phyloP scores from a whole-genome alignment of 2,888 invertebrate species.

The Nomada ferruginata region DNA sequence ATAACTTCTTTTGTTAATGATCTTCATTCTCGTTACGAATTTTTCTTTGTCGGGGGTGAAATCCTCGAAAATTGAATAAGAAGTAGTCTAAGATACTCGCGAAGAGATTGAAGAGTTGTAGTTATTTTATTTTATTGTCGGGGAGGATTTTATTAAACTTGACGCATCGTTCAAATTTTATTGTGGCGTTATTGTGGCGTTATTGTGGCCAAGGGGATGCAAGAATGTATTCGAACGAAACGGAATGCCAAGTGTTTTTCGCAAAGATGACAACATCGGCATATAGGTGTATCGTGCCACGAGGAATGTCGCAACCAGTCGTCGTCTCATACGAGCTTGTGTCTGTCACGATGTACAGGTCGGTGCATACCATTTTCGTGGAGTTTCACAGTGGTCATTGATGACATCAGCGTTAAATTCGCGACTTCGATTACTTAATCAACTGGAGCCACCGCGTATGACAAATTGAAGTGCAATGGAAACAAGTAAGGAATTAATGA shows the following conservation, averaged over 20 bases:
- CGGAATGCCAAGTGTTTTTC: conserved; percentile 41
- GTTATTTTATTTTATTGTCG: too few species aligned
- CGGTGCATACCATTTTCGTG: conserved; percentile 26
- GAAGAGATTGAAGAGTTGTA: background rate
- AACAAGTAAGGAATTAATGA: background rate
- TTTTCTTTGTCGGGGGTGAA: background rate
- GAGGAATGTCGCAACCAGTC: conserved; percentile 32
- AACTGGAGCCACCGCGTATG: background rate
- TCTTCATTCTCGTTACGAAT: too few species aligned
- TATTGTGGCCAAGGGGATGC: conserved; percentile 8
- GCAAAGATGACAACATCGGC: conserved; percentile 44
- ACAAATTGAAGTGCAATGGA: background rate
- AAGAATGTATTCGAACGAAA: conserved; percentile 10
- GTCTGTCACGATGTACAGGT: background rate
- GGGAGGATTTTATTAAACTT: too few species aligned
- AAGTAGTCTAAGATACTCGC: too few species aligned
- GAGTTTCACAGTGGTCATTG: conserved; percentile 1
- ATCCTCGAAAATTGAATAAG: background rate
- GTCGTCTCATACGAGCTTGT: conserved; percentile 12
- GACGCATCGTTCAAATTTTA: too few species aligned
- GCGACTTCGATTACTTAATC: conserved; percentile 1
- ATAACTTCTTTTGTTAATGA: conserved; percentile 39
- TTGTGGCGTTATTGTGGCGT: background rate
- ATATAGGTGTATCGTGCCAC: background rate
- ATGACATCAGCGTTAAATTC: conserved; percentile 34